Evolutionary conservation across 2,113 vertebrate species (phyloP).

Genomic region (Pseudolaguvia tuberculata): DNA sequence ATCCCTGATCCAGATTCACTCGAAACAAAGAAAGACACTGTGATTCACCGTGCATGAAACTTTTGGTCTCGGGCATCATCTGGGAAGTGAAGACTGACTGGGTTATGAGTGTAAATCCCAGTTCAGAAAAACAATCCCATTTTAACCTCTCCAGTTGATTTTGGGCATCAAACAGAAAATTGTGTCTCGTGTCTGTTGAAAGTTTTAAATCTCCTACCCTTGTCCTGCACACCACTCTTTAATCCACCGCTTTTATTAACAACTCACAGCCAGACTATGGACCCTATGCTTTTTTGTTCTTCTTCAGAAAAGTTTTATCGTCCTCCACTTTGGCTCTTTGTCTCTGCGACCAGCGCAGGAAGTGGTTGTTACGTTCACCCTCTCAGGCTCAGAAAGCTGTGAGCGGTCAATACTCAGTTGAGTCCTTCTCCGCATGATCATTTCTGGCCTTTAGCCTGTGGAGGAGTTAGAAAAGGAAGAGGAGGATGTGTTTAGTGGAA

Average conservation of each 20-base stretch:
- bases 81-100: not conserved
- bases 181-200: not conserved
- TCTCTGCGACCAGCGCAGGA: not conserved
- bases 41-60: too few species aligned
- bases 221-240: not conserved
- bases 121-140: not conserved
- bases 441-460: not conserved
- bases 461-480: not conserved
- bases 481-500: not conserved
- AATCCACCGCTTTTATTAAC: not conserved
- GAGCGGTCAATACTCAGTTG: slow-evolving; percentile 14
- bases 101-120: not conserved
- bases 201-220: not conserved
- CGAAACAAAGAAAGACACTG: too few species aligned
- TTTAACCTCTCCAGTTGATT: not conserved
- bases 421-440: slow-evolving; percentile 34
- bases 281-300: not conserved
- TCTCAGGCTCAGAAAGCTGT: slow-evolving; percentile 1
- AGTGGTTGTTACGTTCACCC: slow-evolving; percentile 7
- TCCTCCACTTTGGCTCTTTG: slow-evolving; percentile 2
- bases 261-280: not conserved
- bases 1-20: too few species aligned
- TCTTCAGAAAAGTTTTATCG: not conserved
- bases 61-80: not conserved
- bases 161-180: not conserved